Conservation (phyloP, 2,797 vertebrate species). For the Sardinella longiceps region DNA sequence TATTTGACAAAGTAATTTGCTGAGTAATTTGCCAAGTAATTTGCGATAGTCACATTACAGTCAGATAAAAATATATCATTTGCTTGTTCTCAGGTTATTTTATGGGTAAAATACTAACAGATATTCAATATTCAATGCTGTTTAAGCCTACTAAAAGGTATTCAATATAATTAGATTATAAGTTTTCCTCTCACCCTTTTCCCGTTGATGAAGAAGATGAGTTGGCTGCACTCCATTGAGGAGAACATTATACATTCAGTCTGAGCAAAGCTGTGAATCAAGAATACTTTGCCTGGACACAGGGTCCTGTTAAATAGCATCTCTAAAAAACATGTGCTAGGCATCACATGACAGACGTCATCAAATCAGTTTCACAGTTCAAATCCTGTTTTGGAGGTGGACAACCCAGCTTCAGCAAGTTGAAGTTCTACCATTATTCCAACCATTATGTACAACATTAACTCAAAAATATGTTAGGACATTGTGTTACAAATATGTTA, state of each 20-base stretch:
- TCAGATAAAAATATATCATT: background rate
- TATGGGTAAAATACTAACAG: background rate
- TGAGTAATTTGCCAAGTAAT: too few species aligned
- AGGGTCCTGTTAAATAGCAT: background rate
- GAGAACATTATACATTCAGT: conserved; percentile 45
- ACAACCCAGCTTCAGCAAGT: too few species aligned
- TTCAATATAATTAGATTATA: too few species aligned
- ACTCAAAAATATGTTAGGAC: too few species aligned
- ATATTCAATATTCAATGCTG: background rate
- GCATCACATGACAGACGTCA: background rate
- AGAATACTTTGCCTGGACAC: background rate
- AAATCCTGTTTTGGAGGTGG: too few species aligned
- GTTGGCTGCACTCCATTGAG: conserved; percentile 40
- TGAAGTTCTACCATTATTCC: too few species aligned
- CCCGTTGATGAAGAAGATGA: conserved; percentile 79
- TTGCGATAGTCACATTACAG: background rate
- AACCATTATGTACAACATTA: too few species aligned
- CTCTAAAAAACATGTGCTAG: background rate
- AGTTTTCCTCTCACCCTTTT: conserved; percentile 72
- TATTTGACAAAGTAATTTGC: too few species aligned
- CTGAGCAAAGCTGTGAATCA: background rate
- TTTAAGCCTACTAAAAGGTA: background rate
- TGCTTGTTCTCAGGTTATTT: background rate
- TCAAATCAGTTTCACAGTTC: background rate
- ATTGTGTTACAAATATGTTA: too few species aligned